Base-by-base conservation (phyloP, 2,797 vertebrate genomes). In the Semaprochilodus insignis region DNA sequence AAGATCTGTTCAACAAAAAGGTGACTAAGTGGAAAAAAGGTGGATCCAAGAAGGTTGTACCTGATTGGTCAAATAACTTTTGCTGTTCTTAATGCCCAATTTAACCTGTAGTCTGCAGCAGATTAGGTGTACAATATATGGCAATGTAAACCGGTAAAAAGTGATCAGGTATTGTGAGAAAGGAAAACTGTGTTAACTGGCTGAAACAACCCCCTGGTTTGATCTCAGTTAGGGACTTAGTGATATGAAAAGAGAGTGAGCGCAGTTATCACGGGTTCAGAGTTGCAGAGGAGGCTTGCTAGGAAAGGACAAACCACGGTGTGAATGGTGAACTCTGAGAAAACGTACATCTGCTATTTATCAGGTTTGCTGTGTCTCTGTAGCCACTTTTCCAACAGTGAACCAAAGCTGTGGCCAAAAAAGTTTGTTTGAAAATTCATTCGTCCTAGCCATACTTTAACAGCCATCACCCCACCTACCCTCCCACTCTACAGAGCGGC, bases 351-450 rank as follows among this genome's bases (percentile, higher is more conserved):
- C 44, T 48, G 13, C 48, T 31, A 31, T 93, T 93, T 90, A 91
- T 91, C 87, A 89, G 89, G 89, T 87, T 77, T 81, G 84, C 63
- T 86, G 82, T 85, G 80, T 87, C 81, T 86, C 40, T 6, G 2
- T 40, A 3, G 54, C 54, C 54, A 55, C 17, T 19, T 3, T n/a
- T 27, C 60, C 90, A 82, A 82, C 80, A 83, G 82, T 89, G 89
- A 91, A 92, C 93, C 92, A 90, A 93, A 77, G 65, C 88, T 89
- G 85, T 84, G 79, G 85, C 40, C 40, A 6, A 44, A 44, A 86
- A 87, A 87, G 85, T 76, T 17, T 55, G 17, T 91, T 87, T 90
- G 88, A 93, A 92, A 88, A 92, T 93, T 85, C 27, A 86, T 87
- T 92, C 81, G 75, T 85, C 80, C 87, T 91, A 90, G 89, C 89